Conservation (phyloP, 2,888 invertebrate genomes). For the Branchipolynoe longqiensis region DNA sequence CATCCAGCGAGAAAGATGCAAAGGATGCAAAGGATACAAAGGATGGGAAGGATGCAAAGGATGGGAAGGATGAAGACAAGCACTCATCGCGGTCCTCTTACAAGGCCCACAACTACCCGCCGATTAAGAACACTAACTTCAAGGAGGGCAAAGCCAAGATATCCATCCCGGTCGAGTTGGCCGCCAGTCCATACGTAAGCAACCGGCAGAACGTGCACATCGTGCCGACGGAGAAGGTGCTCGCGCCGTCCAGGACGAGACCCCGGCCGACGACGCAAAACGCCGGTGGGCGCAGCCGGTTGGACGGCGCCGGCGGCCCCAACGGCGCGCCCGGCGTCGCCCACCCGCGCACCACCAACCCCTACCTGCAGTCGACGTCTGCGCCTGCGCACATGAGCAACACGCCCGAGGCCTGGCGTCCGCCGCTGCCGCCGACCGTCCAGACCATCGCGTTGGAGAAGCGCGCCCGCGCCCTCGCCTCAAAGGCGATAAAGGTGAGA, state of each 20-base stretch:
- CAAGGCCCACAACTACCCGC: constrained; percentile 37
- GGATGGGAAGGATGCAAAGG: neutral
- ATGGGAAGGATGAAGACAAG: neutral
- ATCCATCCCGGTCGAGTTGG: constrained; percentile 33
- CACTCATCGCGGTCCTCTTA: neutral
- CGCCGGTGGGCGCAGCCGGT: neutral
- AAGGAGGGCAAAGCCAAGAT: constrained; percentile 25
- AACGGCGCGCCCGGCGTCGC: too few species aligned
- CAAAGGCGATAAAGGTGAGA: constrained; percentile 66
- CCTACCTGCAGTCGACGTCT: neutral
- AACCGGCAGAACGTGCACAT: neutral
- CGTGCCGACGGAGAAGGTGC: constrained; percentile 18
- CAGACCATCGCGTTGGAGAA: constrained; percentile 64
- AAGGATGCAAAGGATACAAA: neutral
- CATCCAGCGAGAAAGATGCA: neutral
- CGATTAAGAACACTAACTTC: constrained; percentile 14
- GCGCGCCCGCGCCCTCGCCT: constrained; percentile 62
- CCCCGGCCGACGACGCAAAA: neutral
- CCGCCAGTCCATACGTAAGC: constrained; percentile 18
- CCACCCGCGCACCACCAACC: neutral
- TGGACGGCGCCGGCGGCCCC: neutral
- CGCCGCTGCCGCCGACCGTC: neutral
- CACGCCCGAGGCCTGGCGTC: constrained; percentile 32
- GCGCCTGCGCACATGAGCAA: neutral
- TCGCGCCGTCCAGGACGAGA: neutral